These are phyloP conservation scores for Etheostoma cragini DNA, from an alignment of 2,113 vertebrate species.

Conservation along the genomic window DNA sequence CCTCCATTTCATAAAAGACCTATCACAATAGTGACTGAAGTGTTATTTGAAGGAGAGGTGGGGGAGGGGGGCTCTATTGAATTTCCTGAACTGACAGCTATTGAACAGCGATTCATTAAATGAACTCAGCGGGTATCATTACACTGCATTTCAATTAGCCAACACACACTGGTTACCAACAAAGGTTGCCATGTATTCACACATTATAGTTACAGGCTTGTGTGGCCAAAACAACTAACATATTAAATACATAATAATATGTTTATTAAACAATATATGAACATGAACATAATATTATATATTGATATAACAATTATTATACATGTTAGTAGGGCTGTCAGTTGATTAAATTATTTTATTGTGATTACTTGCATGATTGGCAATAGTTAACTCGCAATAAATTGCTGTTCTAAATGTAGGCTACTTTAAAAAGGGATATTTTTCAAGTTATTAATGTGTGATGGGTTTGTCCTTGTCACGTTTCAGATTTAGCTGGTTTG, in stretches of 20 bases:
- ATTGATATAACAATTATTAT: too few relatives aligned
- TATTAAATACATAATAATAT: background rate
- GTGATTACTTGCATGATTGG: too few relatives aligned
- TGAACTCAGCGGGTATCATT: constrained; percentile 41
- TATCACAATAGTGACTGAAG: constrained; percentile 56
- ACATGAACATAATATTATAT: too few relatives aligned
- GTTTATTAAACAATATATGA: background rate
- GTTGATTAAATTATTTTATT: too few relatives aligned
- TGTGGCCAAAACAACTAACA: background rate
- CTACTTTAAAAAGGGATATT: too few relatives aligned
- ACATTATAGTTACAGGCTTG: background rate
- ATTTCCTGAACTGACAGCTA: constrained; percentile 48
- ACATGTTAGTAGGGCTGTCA: too few relatives aligned
- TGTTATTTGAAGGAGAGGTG: constrained; percentile 49
- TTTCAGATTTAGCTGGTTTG: too few relatives aligned
- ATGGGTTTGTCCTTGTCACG: too few relatives aligned
- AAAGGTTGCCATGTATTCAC: constrained; percentile 5
- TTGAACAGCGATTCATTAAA: constrained; percentile 61
- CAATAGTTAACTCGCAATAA: too few relatives aligned
- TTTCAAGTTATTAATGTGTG: too few relatives aligned
- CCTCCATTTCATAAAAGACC: constrained; percentile 58
- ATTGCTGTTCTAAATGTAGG: too few relatives aligned
- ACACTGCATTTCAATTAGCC: constrained; percentile 56
- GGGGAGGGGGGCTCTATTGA: constrained; percentile 15
- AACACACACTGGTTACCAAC: constrained; percentile 13